phyloP scores from a whole-genome alignment of 2,888 invertebrate genomes.

The Agrotis exclamationis region DNA sequence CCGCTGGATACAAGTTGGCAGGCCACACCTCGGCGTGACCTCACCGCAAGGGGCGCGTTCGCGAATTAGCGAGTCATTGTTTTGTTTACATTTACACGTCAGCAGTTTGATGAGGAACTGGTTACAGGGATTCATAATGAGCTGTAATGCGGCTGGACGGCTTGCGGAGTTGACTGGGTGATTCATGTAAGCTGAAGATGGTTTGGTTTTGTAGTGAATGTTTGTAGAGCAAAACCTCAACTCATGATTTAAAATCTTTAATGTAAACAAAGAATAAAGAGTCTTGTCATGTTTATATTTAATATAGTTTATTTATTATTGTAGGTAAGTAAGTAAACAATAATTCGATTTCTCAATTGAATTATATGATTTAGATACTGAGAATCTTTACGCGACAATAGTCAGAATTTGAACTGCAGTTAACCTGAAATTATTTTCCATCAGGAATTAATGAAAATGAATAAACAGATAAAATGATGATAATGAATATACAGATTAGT shows the following conservation, averaged over 20 bases:
- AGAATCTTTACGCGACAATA: too few species aligned
- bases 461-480: too few species aligned
- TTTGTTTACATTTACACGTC: slow-evolving; percentile 91
- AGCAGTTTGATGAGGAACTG: slow-evolving; percentile 79
- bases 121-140: slow-evolving; percentile 75
- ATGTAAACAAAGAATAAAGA: too few species aligned
- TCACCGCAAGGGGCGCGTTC: slow-evolving; percentile 75
- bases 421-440: too few species aligned
- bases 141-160: slow-evolving; percentile 52
- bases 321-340: too few species aligned
- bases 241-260: not conserved
- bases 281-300: too few species aligned
- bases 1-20: slow-evolving; percentile 69
- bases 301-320: too few species aligned
- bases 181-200: slow-evolving; percentile 27
- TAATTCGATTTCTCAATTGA: too few species aligned
- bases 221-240: not conserved
- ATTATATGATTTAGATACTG: too few species aligned
- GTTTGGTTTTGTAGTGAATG: not conserved
- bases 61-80: slow-evolving; percentile 89
- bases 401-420: too few species aligned
- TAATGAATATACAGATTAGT: too few species aligned
- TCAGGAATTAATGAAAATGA: too few species aligned
- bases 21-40: slow-evolving; percentile 83
- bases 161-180: slow-evolving; percentile 36